These are phyloP conservation scores for Dendrocincla fuliginosa DNA, from an alignment of 2,797 vertebrate genomes.

Conservation along the genomic window DNA sequence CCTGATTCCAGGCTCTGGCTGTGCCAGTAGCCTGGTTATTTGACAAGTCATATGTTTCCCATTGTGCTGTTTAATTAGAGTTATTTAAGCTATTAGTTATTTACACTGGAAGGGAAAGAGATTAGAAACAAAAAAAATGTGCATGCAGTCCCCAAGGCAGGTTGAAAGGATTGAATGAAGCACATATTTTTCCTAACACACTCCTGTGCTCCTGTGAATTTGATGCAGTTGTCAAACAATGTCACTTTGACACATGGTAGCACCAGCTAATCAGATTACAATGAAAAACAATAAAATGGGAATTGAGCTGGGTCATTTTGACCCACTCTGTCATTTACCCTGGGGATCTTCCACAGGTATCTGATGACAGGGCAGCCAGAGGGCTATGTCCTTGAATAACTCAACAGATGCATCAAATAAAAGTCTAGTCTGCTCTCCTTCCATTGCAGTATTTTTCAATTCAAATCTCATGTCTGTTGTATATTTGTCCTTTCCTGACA, in stretches of 20 bases:
- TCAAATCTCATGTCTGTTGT: not conserved
- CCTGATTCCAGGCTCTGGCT: not conserved
- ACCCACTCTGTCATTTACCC: not conserved
- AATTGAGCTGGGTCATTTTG: constrained; percentile 42
- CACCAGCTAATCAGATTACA: constrained; percentile 56
- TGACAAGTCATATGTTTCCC: not conserved
- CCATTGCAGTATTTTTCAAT: not conserved
- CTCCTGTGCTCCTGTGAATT: constrained; percentile 8
- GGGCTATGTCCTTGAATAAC: constrained; percentile 18
- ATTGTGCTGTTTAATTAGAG: not conserved
- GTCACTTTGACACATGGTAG: constrained; percentile 49
- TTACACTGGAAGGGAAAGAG: not conserved
- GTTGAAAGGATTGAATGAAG: not conserved
- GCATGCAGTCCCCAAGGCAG: not conserved
- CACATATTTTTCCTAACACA: not conserved
- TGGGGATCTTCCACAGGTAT: constrained; percentile 2
- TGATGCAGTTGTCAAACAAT: constrained; percentile 48
- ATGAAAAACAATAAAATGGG: constrained; percentile 48
- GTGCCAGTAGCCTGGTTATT: not conserved
- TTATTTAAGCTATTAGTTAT: not conserved
- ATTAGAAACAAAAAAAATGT: not conserved
- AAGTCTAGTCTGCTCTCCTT: not conserved
- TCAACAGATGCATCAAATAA: not conserved
- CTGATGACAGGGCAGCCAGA: not conserved
- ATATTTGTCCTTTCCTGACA: not conserved